Conservation (phyloP, 2,113 vertebrate species). For the Hirundichthys speculiger region DNA sequence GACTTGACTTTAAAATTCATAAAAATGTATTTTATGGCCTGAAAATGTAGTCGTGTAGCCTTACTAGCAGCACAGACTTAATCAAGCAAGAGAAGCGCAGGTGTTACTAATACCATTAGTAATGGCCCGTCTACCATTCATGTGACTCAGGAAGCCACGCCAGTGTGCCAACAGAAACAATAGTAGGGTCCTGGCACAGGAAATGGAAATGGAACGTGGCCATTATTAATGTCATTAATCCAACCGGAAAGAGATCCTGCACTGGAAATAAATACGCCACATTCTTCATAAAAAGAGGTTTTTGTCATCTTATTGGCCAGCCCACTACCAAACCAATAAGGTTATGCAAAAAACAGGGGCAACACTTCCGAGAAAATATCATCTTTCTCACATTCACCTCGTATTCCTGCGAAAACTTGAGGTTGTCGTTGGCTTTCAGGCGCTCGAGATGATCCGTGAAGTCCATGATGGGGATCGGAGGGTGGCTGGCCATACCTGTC, state of each 20-base stretch:
- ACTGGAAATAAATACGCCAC: background rate
- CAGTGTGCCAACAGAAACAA: constrained; percentile 1
- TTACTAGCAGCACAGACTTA: constrained; percentile 5
- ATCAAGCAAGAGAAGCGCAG: constrained; percentile 10
- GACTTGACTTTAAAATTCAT: too few species aligned
- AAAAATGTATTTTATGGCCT: background rate
- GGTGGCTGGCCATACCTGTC: constrained; percentile 97
- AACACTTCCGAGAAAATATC: too few species aligned
- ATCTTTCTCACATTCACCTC: constrained; percentile 83
- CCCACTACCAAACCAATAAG: too few species aligned
- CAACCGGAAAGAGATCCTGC: constrained; percentile 3
- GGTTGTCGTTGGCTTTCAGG: constrained; percentile 98
- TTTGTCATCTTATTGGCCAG: too few species aligned
- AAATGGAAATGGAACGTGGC: constrained; percentile 18
- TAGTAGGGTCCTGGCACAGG: constrained; percentile 7
- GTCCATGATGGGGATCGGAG: constrained; percentile 96
- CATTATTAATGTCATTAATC: constrained; percentile 29
- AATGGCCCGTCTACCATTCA: background rate
- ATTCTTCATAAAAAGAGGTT: too few species aligned
- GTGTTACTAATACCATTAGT: constrained; percentile 20
- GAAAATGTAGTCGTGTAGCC: background rate
- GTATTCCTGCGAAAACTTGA: constrained; percentile 99
- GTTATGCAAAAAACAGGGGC: too few species aligned
- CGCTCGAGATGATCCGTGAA: constrained; percentile 96
- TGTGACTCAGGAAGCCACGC: constrained; percentile 1